Percentiles rank a stretch among this genome's conserved stretches.
These are phyloP conservation scores for Hoplodrina ambigua DNA, from an alignment of 2,888 invertebrate genomes.

Conservation along the genomic window DNA sequence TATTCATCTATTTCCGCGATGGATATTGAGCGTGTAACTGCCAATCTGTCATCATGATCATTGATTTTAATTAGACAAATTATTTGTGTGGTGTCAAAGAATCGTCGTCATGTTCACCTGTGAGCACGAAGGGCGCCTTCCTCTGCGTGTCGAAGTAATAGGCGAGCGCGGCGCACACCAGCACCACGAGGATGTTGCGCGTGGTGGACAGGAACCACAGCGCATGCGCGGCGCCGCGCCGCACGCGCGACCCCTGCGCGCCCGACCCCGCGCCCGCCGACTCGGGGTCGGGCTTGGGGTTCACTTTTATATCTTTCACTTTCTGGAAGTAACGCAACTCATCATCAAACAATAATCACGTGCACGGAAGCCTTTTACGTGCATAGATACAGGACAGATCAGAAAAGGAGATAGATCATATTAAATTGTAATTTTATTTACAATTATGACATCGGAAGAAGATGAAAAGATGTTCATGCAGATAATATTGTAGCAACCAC, in stretches of 20 bases:
- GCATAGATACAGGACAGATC: no score
- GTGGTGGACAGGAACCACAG: constrained; percentile 94
- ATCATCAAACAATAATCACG: not conserved
- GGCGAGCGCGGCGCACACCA: constrained; percentile 92
- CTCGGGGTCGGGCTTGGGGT: constrained; percentile 64
- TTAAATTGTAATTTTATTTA: no score
- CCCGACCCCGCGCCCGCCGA: constrained; percentile 1
- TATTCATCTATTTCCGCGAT: no score
- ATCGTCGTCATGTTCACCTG: constrained; percentile 80
- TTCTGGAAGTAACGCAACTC: constrained; percentile 87
- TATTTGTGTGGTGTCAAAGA: no score
- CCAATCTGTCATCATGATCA: no score
- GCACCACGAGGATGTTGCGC: constrained; percentile 94
- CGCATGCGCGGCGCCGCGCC: constrained; percentile 87
- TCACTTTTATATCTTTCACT: constrained; percentile 92
- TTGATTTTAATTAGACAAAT: no score
- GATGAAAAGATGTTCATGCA: no score
- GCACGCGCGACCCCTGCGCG: constrained; percentile 66
- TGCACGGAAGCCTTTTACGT: no score
- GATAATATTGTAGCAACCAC: not conserved
- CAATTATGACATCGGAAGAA: no score
- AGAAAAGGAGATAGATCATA: no score
- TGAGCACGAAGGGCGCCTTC: constrained; percentile 92
- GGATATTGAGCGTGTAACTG: no score
- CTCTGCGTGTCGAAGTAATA: constrained; percentile 91